Percentiles rank a stretch among this genome's conserved stretches.
Evolutionary conservation across 1,140 invertebrate genomes (phyloP).

Genomic region (Rhopalosiphum padi): DNA sequence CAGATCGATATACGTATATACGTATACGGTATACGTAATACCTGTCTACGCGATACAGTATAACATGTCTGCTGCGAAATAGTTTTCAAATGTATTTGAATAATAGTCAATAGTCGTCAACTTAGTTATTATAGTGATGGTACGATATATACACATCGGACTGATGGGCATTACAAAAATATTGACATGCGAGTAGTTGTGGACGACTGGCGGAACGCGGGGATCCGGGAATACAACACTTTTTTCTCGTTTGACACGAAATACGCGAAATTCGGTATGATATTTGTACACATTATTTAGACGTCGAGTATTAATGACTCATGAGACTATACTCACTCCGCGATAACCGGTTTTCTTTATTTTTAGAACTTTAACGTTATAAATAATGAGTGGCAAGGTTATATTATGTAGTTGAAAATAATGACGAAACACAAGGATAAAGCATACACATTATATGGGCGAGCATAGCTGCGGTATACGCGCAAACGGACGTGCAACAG

Average conservation of each 20-base stretch:
- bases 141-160: not conserved
- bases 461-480: too few relatives aligned
- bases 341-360: not conserved
- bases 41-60: not conserved
- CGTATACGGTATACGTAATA: not conserved
- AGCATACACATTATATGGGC: not conserved
- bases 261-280: not conserved
- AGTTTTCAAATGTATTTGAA: not conserved
- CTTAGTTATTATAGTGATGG: not conserved
- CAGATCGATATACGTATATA: not conserved
- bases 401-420: not conserved
- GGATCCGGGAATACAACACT: not conserved
- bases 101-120: too few relatives aligned
- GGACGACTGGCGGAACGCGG: not conserved
- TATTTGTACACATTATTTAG: not conserved
- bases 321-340: not conserved
- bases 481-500: not conserved
- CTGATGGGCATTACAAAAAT: not conserved
- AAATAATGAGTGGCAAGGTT: not conserved
- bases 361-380: not conserved
- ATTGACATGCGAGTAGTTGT: not conserved
- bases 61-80: not conserved
- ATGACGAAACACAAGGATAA: slow-evolving; percentile 15
- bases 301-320: too few relatives aligned
- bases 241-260: not conserved